Base-by-base conservation (phyloP, 2,888 invertebrate species). In the Diogma glabrata region DNA sequence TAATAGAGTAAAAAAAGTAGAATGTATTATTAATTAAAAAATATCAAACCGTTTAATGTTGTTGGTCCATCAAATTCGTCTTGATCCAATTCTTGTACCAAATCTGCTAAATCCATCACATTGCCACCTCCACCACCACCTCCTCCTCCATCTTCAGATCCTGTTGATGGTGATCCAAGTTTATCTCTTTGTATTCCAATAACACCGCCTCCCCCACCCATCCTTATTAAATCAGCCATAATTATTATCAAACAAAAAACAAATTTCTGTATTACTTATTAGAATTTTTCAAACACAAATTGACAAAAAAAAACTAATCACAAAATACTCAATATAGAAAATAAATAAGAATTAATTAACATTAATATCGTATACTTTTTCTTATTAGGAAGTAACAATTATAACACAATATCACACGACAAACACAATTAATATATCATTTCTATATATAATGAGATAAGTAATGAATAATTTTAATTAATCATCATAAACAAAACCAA, bases 151-250 rank as follows among this genome's bases (percentile, higher is more conserved):
- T 89, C 89, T 62, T 89, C 89, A 53, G 87, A 89, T 63, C 87
- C 88, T 52, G 87, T 87, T 58, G 87, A 87, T 45, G 89, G 88
- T 53, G 88, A 87, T 57, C 88, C 86, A 58, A 84, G 71, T 71
- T 82, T 82, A 70, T 83, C 83, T 73, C 82, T 82, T 64, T 78
- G 78, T 70, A 79, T 78, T 70, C 78, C 79, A 53, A 75, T 74
- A 55, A 78, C 75, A 65, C 78, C 79, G 65, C 78, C 79, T 14
- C 20, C 43, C 43, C 20, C 23, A 43, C 23, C n/a, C 75, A 79
- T 76, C 61, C 82, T 80, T 67, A 82, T 80, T 67, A 82, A 72
- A 74, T 82, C 82, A 68, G 82, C 82, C 82, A 82, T 82, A 58
- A 55, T 59, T 22, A 17, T 40, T 40, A 20, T 20, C 40, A 20